These are phyloP conservation scores for Aculops lycopersici DNA, from an alignment of 1,140 invertebrate genomes.

Conservation along the genomic window DNA sequence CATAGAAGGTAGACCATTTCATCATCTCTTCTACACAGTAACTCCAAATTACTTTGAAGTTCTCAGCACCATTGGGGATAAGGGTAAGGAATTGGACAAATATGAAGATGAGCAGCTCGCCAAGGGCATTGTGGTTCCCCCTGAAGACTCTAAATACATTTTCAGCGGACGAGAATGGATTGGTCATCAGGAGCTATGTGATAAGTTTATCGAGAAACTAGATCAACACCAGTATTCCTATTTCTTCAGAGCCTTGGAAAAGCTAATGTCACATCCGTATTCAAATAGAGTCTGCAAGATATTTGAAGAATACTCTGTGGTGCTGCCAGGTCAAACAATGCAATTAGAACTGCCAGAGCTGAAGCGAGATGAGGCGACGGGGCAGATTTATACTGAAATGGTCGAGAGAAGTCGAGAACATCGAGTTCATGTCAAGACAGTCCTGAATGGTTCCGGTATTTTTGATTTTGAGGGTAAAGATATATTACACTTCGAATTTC, in stretches of 20 bases:
- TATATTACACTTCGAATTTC: slow-evolving; percentile 32
- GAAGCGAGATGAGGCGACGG: slow-evolving; percentile 24
- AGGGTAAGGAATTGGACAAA: slow-evolving; percentile 28
- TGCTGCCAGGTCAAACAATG: slow-evolving; percentile 21
- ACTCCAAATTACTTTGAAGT: slow-evolving; percentile 42
- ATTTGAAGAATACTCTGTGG: slow-evolving; percentile 30
- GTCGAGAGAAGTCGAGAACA: slow-evolving; percentile 30
- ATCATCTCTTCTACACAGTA: slow-evolving; percentile 59
- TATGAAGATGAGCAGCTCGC: slow-evolving; percentile 31
- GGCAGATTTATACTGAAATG: slow-evolving; percentile 28
- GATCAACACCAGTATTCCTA: slow-evolving; percentile 33
- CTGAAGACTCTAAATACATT: slow-evolving; percentile 16
- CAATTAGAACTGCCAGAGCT: slow-evolving; percentile 20
- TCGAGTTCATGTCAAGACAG: slow-evolving; percentile 28
- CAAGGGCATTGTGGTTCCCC: slow-evolving; percentile 19
- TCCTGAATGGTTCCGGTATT: slow-evolving; percentile 39
- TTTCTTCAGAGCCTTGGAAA: slow-evolving; percentile 34
- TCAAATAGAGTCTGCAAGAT: slow-evolving; percentile 26
- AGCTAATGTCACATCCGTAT: slow-evolving; percentile 33
- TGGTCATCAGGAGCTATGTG: slow-evolving; percentile 28
- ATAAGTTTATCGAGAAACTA: slow-evolving; percentile 31
- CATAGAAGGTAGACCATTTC: slow-evolving; percentile 44
- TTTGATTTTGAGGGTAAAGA: slow-evolving; percentile 38
- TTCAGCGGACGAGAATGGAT: slow-evolving; percentile 27
- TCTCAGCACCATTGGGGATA: slow-evolving; percentile 24